Evolutionary conservation across 35 echinoderm and acorn worm species (phyloP), one percentile per base, ranked within the genome.

Genomic region (Heliocidaris erythrogramma): DNA sequence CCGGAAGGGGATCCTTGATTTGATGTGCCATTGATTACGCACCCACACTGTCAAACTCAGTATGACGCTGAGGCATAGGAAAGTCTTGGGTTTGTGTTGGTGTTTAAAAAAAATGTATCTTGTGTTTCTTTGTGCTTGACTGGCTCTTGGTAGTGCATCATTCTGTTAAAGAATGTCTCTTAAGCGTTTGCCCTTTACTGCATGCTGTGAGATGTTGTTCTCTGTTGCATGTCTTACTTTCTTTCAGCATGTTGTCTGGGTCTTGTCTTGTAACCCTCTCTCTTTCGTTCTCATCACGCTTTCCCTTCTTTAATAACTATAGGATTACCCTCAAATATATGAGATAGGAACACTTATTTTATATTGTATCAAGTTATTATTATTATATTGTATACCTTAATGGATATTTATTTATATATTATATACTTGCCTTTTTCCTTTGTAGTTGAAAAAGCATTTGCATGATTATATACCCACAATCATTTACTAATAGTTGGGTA

Each of bases 171-270:
- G 65, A 78, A 78, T 78, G 65, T 78, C 65, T 69, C 27, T 69
- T 53, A 53, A 69, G 7, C 27, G 2, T 78, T 78, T 78, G 65
- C 65, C 65, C n/a, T 21, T 27, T 78, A 78, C 65, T 78, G 65
- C 65, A 78, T 78, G 65, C 65, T 78, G 65, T 78, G 65, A 78
- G 65, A 78, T 78, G 18, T 69, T 65, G 60, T 71, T 78, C 65
- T 78, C 65, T 78, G 65, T 78, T 78, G 65, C 65, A 78, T 78
- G 65, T 78, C 65, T 78, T 78, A 7, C 24, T 78, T 78, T 78
- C 65, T 78, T n/a, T 24, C 27, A 21, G 65, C 65, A 78, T 78
- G 65, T 78, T n/a, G 65, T 78, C 65, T 18, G 65, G 65, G 17
- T 78, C 65, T 78, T 78, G 65, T 78, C 65, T 78, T 78, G 65